Evolutionary conservation across 2,797 vertebrate genomes (phyloP), one percentile per base, ranked within the genome.

Genomic region (Cygnus olor): DNA sequence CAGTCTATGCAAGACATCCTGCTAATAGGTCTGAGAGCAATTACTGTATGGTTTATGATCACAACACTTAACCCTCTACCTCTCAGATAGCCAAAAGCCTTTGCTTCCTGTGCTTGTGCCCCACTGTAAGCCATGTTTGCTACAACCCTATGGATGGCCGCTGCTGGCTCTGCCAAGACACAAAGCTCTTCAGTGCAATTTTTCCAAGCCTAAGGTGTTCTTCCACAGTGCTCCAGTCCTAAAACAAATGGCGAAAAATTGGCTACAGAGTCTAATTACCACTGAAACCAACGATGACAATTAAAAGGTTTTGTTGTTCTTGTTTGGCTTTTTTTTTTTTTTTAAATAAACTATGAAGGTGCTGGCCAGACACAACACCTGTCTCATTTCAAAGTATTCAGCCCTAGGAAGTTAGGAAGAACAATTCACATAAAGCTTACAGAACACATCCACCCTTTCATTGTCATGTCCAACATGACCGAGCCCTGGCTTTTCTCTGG

Each of bases 1-100:
- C 96, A 97, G 94, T 92, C 88, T 82, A 91, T 65, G 85, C 88
- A 90, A 93, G 93, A 96, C 95, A 95, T 96, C 89, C 92, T 85
- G 95, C 93, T 97, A 97, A 98, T 89, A 95, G 97, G 93, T 94
- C 95, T 94, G 95, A 96, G 92, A 95, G 80, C 96, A 97, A 97
- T 96, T 96, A 97, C 70, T 93, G 66, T 87, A 92, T 88, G 96
- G 83, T 96, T 96, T 92, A 83, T 96, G 96, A 95, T 96, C 97
- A 97, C 93, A 91, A 47, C 13, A 42, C 49, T 96, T 97, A 97
- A 97, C 95, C 97, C 97, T 95, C 88, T 94, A 58, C 27, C 78
- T 96, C 95, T 97, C 89, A 44, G 73, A 58, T 9, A 25, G 30
- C 60, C n/a, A 49, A 51, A 80, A 38, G n/a, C 66, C 60, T 73